Evolutionary conservation across 2,888 invertebrate species (phyloP), one percentile per base, ranked within the genome.

Genomic region (Andrena praecox): DNA sequence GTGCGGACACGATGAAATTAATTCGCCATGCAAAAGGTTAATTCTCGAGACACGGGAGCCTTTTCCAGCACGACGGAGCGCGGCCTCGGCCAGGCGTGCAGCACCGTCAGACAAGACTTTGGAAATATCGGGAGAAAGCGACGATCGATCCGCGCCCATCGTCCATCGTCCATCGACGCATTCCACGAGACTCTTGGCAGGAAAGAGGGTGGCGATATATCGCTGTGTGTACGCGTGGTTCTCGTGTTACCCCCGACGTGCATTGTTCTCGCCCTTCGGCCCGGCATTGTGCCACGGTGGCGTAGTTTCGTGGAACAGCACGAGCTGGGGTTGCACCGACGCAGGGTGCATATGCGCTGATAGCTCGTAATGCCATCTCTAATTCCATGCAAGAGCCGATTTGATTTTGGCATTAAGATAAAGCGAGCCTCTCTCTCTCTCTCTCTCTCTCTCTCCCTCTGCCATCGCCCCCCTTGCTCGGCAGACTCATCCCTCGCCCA

Each of bases 351-450:
- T 91, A 91, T 91, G 91, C 91, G 91, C 91, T 91, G 94, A 93
- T 94, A 93, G 92, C 88, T 90, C 89, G 91, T 93, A 93, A 93
- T 93, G 93, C 94, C 93, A 90, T 93, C 93, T 94, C 93, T 94
- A 93, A 94, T 94, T 93, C 94, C 93, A 90, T 91, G 89, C 91
- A 73, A 82, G 92, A 91, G 93, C 92, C 93, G 93, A 93, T 94
- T 93, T 93, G 94, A 94, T 94, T 94, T 93, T 83, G 92, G 93
- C 91, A 93, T 93, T 93, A 93, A 94, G 94, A 94, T 94, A 94
- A 94, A 93, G 89, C 92, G 88, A 85, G 76, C 85, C 74, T 74
- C 68, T 66, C 72, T 72, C 77, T 66, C 78, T 68, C 67, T 69
- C 71, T 67, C 48, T 62, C 80, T 56, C 74, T 27, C 66, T 76